These are phyloP conservation scores for Atlantisia rogersi DNA, from an alignment of 2,113 vertebrate species.

Conservation along the genomic window DNA sequence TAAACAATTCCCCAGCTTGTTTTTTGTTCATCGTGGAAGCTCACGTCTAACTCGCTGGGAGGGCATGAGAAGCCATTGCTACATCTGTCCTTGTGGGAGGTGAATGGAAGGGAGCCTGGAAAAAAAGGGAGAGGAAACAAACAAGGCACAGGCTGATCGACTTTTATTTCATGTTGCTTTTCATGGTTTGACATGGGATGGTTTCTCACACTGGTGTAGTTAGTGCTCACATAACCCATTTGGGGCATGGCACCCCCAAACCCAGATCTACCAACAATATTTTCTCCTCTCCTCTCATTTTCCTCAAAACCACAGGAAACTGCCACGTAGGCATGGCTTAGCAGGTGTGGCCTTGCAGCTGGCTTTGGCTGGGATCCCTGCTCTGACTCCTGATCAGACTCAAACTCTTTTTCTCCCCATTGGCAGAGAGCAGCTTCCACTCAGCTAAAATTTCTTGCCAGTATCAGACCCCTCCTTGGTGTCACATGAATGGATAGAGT, in stretches of 20 bases:
- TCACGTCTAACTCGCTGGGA: background rate
- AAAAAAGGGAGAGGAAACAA: background rate
- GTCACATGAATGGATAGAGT: background rate
- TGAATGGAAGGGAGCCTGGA: background rate
- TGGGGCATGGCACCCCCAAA: background rate
- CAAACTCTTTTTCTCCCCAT: background rate
- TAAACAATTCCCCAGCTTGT: background rate
- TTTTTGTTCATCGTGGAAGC: background rate
- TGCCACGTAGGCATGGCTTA: background rate
- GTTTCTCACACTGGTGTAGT: background rate
- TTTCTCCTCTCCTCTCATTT: background rate
- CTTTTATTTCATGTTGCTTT: background rate
- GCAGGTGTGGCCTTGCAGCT: background rate
- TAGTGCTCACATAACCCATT: rapidly evolving
- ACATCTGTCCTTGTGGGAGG: background rate
- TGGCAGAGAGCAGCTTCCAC: rapidly evolving
- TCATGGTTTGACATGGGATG: background rate
- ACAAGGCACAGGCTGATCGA: background rate
- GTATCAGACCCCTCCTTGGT: background rate
- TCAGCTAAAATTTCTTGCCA: background rate
- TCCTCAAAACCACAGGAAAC: background rate
- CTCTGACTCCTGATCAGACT: background rate
- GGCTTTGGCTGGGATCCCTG: background rate
- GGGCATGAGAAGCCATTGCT: background rate
- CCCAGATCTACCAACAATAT: background rate